Base-by-base conservation (phyloP, 2,113 vertebrate genomes). In the Hemicordylus capensis region DNA sequence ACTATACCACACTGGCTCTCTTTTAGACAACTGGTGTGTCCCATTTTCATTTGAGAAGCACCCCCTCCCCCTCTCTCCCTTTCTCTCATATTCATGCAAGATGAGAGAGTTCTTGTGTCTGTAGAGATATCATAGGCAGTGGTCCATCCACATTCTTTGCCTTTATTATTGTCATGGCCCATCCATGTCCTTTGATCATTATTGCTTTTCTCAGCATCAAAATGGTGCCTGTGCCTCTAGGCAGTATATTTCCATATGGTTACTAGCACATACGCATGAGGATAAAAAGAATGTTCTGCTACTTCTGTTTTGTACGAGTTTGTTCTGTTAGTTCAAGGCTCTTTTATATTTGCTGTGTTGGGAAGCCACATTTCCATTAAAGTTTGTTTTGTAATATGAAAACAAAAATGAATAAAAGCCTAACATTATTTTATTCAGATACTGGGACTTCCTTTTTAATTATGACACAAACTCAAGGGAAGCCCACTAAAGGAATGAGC, bases 401-500 rank as follows among this genome's bases (percentile, higher is more conserved):
- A 80, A 79, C 64, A 85, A 59, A 67, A 85, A 80, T 80, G 84
- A 80, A 73, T 72, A 31, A 80, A 85, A 73, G 8, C 56, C 66
- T 73, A 39, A 54, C 56, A 28, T 79, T 80, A 79, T 80, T 73
- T 85, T 85, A 85, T 85, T 63, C 58, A 80, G 66, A 70, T 76
- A 70, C 83, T 72, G 56, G 76, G 67, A 80, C 42, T 87, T 85
- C 44, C 75, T 85, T 85, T 80, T 81, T 81, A 80, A 87, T 87
- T 81, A 73, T 85, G 77, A 76, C 85, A 64, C 70, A 58, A 81
- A 42, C 84, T 73, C 84, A 73, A 80, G 84, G 76, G 78, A 81
- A 56, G 39, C 61, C 63, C 58, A 76, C 61, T 74, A 39, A 76
- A 76, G 72, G 19, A 87, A 58, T 58, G 70, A 87, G 67, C 67